Conservation (phyloP, 1,140 invertebrate genomes). For the Cecropterus lyciades region DNA sequence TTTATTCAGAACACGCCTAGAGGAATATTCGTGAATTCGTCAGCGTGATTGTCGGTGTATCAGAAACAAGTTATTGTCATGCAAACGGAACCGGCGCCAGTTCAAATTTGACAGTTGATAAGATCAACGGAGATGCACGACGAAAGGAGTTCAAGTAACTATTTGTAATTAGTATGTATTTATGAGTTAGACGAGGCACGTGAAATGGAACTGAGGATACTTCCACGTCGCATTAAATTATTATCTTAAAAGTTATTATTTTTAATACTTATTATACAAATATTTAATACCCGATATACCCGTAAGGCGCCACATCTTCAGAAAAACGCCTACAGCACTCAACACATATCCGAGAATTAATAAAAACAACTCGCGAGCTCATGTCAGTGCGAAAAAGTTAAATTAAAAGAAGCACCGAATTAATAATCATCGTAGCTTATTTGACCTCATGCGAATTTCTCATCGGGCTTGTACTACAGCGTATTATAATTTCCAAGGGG, state of each 20-base stretch:
- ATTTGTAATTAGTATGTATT: slow-evolving; percentile 7
- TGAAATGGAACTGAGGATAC: too few species aligned
- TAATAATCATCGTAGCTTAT: slow-evolving; percentile 7
- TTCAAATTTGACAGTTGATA: slow-evolving; percentile 49
- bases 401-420: slow-evolving; percentile 26
- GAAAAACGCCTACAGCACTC: background rate
- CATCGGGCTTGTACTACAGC: slow-evolving; percentile 45
- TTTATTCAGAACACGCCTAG: slow-evolving; percentile 41
- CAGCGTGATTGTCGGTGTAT: slow-evolving; percentile 39
- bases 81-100: slow-evolving; percentile 42
- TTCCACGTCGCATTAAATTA: too few species aligned
- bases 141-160: slow-evolving; percentile 36
- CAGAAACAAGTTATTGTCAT: slow-evolving; percentile 49
- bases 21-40: slow-evolving; percentile 46
- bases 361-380: slow-evolving; percentile 7
- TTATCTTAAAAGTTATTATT: too few species aligned
- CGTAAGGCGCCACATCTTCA: too few species aligned
- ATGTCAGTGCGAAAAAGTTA: slow-evolving; percentile 16
- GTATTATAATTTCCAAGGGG: slow-evolving; percentile 51
- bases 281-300: too few species aligned
- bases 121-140: slow-evolving; percentile 44
- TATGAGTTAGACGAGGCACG: too few species aligned
- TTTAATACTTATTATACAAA: too few species aligned
- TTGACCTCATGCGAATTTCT: slow-evolving; percentile 39
- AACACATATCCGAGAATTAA: slow-evolving; percentile 1